Conservation (phyloP, 1,140 invertebrate genomes). For the Panagrolaimus sp. region DNA sequence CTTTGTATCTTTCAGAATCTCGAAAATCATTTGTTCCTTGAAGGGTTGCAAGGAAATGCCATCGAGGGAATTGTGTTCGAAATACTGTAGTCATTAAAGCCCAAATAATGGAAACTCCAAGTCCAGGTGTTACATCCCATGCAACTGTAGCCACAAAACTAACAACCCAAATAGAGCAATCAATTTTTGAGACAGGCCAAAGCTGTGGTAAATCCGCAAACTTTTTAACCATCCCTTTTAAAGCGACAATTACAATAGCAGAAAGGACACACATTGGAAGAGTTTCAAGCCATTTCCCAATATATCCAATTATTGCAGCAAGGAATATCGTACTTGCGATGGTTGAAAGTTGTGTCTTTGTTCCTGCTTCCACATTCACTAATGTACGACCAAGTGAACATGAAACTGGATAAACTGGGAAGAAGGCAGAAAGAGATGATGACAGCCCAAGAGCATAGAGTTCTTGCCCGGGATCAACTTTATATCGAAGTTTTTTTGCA, state of each 20-base stretch:
- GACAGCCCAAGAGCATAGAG: slow-evolving; percentile 29
- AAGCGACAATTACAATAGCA: slow-evolving; percentile 49
- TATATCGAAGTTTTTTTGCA: slow-evolving; percentile 23
- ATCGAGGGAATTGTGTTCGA: slow-evolving; percentile 29
- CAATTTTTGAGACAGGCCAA: slow-evolving; percentile 38
- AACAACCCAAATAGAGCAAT: slow-evolving; percentile 28
- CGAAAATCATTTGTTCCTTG: slow-evolving; percentile 35
- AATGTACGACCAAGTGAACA: slow-evolving; percentile 35
- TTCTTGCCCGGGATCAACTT: slow-evolving; percentile 33
- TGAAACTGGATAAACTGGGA: slow-evolving; percentile 43
- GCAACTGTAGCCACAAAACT: slow-evolving; percentile 12
- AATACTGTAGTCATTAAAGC: slow-evolving; percentile 38
- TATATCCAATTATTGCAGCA: slow-evolving; percentile 29
- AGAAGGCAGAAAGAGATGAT: slow-evolving; percentile 19
- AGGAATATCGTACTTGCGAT: slow-evolving; percentile 30
- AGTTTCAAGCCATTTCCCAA: slow-evolving; percentile 26
- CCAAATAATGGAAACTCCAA: slow-evolving; percentile 32
- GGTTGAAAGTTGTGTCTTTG: slow-evolving; percentile 26
- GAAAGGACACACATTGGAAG: slow-evolving; percentile 53
- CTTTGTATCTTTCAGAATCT: slow-evolving; percentile 36
- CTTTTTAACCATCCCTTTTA: slow-evolving; percentile 51
- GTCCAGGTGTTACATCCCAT: slow-evolving; percentile 30
- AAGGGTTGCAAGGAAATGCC: slow-evolving; percentile 40
- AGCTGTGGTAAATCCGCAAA: slow-evolving; percentile 32
- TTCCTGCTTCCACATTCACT: slow-evolving; percentile 29